Evolutionary conservation across 2,113 vertebrate genomes (phyloP), one percentile per base, ranked within the genome.

Genomic region (Grammomys surdaster): DNA sequence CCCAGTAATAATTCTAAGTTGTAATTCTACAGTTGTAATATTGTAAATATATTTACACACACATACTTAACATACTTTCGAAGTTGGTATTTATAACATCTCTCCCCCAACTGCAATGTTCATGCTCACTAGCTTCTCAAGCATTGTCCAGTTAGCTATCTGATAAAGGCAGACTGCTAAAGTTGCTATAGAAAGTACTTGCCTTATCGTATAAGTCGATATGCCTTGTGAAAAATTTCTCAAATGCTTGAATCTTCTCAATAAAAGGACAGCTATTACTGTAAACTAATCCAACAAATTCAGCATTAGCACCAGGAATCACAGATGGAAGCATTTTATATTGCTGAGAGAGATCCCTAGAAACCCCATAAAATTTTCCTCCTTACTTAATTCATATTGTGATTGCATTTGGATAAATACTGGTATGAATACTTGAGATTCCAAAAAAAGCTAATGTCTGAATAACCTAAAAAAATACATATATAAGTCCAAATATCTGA

Each of bases 161-260:
- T 87, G 17, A 77, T 3, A 70, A 31, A 80, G 19, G 10, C 17
- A 20, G 77, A 70, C 46, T 19, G 46, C 54, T 7, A 77, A 31
- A 5, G 81, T 36, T 94, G 24, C 22, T 95, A 78, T 58, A 65
- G 1, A 48, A 56, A 89, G 93, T 54, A 76, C 98, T 98, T 98
- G 99, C 99, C 99, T 99, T 99, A 96, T 99, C 99, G 97, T 99
- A 99, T 77, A 99, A 98, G 46, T 99, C 98, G 98, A 99, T 99
- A 94, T 94, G 99, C 28, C 98, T 98, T 56, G 97, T 97, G 94
- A 99, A 99, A 97, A 99, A 99, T 56, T 99, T 99, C 96, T 99
- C 99, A 99, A 99, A 99, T 31, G 99, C 99, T 98, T 99, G 98
- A 97, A 99, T 99, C 98, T 99, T 99, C 98, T 98, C 98, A 96